Evolutionary conservation across 2,797 vertebrate species (phyloP).

Genomic region (Enteromius trimaculatus): DNA sequence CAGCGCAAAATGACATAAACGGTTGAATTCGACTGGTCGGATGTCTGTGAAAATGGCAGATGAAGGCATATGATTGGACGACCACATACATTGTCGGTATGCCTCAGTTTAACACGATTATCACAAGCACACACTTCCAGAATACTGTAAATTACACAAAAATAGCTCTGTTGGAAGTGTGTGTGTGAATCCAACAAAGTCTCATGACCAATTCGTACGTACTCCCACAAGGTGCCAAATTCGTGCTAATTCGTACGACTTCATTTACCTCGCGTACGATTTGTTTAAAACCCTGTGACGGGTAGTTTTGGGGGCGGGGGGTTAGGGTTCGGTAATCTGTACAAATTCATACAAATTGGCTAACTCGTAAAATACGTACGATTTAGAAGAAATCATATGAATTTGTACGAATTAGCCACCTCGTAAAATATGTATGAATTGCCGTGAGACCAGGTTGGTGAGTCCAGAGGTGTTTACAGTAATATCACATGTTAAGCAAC

Average conservation of each 20-base stretch:
- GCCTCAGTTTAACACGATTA: constrained; percentile 50
- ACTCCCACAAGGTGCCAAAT: too few relatives aligned
- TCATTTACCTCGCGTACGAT: too few relatives aligned
- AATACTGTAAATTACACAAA: constrained; percentile 80
- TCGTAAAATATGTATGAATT: too few relatives aligned
- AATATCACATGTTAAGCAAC: constrained; percentile 37
- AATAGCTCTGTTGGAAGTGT: constrained; percentile 77
- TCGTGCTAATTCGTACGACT: too few relatives aligned
- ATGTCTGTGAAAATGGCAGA: constrained; percentile 58
- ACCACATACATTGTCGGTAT: constrained; percentile 49
- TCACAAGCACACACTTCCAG: constrained; percentile 65
- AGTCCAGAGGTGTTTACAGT: constrained; percentile 22
- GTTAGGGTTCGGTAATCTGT: too few relatives aligned
- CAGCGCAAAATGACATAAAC: constrained; percentile 70
- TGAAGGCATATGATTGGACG: constrained; percentile 50
- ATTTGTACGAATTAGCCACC: too few relatives aligned
- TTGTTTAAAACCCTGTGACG: too few relatives aligned
- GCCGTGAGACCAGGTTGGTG: neutral
- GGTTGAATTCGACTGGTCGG: constrained; percentile 50
- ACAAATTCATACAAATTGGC: too few relatives aligned
- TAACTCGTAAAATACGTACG: too few relatives aligned
- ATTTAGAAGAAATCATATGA: too few relatives aligned
- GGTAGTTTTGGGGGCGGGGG: too few relatives aligned
- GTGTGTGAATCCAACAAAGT: constrained; percentile 18
- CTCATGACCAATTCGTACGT: too few relatives aligned